Percentiles rank a stretch among this genome's conserved stretches.
phyloP scores from a whole-genome alignment of 1,140 invertebrate genomes.

The Bradynema listronoti region DNA sequence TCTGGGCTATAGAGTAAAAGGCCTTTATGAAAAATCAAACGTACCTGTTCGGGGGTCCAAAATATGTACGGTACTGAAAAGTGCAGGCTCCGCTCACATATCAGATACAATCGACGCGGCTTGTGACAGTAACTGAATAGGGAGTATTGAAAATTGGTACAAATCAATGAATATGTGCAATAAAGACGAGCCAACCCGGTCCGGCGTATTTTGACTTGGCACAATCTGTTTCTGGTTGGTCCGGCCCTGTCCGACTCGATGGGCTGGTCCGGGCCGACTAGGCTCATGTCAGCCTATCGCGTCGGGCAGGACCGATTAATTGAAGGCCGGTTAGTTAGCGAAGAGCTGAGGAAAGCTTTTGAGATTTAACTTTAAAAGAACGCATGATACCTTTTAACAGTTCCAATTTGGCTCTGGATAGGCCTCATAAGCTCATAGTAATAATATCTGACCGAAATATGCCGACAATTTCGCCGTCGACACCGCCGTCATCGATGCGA shows the following conservation, averaged over 20 bases:
- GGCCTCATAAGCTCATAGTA: neutral
- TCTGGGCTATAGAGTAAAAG: too few relatives aligned
- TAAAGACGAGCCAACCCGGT: neutral
- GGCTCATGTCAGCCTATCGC: too few relatives aligned
- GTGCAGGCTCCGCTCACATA: slow-evolving; percentile 32
- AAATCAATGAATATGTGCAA: neutral
- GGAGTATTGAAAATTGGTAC: neutral
- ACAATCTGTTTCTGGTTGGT: neutral
- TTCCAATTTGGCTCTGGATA: neutral
- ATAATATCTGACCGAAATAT: neutral
- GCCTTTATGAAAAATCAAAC: neutral
- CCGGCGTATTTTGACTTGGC: neutral
- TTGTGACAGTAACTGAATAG: slow-evolving; percentile 21
- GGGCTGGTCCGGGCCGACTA: too few relatives aligned
- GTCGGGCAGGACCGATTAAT: too few relatives aligned
- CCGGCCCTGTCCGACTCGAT: neutral
- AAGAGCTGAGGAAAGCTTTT: too few relatives aligned
- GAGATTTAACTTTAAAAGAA: too few relatives aligned
- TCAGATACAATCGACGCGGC: slow-evolving; percentile 16
- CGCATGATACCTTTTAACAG: neutral
- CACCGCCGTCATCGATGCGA: too few relatives aligned
- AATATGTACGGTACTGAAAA: slow-evolving; percentile 33
- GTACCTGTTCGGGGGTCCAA: slow-evolving; percentile 29
- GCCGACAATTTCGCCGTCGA: neutral
- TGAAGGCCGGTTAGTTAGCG: too few relatives aligned